These are phyloP conservation scores for Campoplex nolae DNA, from an alignment of 2,888 invertebrate genomes.

Conservation along the genomic window DNA sequence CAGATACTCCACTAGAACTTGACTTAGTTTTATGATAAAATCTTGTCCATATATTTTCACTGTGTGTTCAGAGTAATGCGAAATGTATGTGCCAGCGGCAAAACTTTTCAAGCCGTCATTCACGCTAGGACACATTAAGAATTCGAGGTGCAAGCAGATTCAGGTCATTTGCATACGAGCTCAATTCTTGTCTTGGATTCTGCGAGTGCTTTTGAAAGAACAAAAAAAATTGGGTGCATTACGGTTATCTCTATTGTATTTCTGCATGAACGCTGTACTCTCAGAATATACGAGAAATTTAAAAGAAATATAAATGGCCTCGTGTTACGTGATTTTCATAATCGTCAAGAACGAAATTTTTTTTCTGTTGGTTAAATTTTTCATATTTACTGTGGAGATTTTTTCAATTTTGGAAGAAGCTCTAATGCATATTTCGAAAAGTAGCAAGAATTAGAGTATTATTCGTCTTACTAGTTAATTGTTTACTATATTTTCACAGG, in stretches of 20 bases:
- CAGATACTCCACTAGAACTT: neutral
- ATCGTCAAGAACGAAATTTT: neutral
- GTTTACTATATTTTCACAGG: neutral
- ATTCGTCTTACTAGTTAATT: neutral
- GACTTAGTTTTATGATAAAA: neutral
- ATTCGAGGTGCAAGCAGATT: conserved; percentile 14
- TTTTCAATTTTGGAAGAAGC: neutral
- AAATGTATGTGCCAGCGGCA: neutral
- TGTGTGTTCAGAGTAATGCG: neutral
- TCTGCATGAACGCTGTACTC: neutral
- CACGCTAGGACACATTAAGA: neutral
- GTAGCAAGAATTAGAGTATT: neutral
- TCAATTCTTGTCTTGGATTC: conserved; percentile 3
- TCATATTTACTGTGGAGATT: neutral
- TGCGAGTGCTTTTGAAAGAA: neutral
- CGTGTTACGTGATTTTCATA: neutral
- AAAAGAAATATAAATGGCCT: conserved; percentile 8
- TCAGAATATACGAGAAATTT: neutral
- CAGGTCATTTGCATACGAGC: conserved; percentile 10
- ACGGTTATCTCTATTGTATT: conserved; percentile 13
- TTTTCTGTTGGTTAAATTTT: neutral
- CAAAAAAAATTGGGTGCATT: neutral
- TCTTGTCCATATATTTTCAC: neutral
- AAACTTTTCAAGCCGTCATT: conserved; percentile 4
- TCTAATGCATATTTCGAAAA: neutral